A percentile compares a stretch with the other conserved stretches of the same genome.
Evolutionary conservation across 1,140 invertebrate genomes (phyloP).

Genomic region (Macrocentrus cingulum): DNA sequence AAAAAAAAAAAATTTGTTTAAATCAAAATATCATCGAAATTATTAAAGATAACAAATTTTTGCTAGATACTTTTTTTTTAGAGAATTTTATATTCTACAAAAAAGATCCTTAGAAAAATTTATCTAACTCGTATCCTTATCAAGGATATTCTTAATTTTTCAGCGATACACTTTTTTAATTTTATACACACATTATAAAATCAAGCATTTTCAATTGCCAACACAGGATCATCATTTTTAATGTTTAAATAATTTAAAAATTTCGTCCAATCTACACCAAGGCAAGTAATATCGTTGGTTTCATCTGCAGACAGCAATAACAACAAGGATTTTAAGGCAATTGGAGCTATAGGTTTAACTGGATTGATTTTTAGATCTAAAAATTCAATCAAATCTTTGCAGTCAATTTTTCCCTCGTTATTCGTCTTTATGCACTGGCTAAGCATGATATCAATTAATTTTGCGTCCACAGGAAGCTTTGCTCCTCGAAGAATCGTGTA

Average conservation of each 20-base stretch:
- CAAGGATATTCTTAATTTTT: too few relatives aligned
- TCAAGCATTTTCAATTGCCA: too few relatives aligned
- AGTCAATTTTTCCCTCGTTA: slow-evolving; percentile 64
- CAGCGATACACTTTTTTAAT: too few relatives aligned
- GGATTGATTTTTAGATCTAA: slow-evolving; percentile 64
- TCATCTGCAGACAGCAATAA: slow-evolving; percentile 57
- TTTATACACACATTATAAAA: too few relatives aligned
- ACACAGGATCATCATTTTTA: slow-evolving; percentile 34
- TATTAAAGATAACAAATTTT: too few relatives aligned
- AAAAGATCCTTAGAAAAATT: too few relatives aligned
- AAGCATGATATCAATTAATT: slow-evolving; percentile 70
- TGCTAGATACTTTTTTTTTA: too few relatives aligned
- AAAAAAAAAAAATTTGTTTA: too few relatives aligned
- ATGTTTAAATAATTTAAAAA: slow-evolving; percentile 60
- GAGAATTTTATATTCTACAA: too few relatives aligned
- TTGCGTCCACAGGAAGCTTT: slow-evolving; percentile 66
- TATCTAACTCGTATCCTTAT: too few relatives aligned
- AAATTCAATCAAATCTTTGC: slow-evolving; percentile 63
- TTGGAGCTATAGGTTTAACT: slow-evolving; percentile 54
- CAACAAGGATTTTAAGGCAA: slow-evolving; percentile 52
- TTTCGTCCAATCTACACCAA: slow-evolving; percentile 55
- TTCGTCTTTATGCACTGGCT: slow-evolving; percentile 68
- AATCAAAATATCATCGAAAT: too few relatives aligned
- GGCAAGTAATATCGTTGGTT: slow-evolving; percentile 42
- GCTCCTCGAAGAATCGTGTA: slow-evolving; percentile 67